Percentiles rank a stretch among this genome's conserved stretches.
phyloP scores from a whole-genome alignment of 1,140 invertebrate genomes.

The Catajapyx aquilonaris region DNA sequence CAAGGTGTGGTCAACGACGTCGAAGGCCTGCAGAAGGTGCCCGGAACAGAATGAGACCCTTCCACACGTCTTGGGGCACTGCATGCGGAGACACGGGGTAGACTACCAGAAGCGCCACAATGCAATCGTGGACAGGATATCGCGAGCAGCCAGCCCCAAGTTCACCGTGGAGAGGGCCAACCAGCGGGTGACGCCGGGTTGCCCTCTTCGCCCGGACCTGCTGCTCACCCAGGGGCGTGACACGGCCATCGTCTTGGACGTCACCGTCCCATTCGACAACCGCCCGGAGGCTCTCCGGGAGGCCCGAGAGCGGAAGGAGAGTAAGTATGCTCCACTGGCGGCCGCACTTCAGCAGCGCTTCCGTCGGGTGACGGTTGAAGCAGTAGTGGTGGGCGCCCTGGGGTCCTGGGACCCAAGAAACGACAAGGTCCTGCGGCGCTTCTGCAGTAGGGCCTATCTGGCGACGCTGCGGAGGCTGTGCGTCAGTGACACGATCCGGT shows the following conservation, averaged over 20 bases:
- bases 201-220: too few relatives aligned
- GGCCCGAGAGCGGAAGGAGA: neutral
- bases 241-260: slow-evolving; percentile 6
- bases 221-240: too few relatives aligned
- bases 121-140: neutral
- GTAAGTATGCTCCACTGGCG: neutral
- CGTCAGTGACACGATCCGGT: slow-evolving; percentile 3
- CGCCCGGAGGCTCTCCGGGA: too few relatives aligned
- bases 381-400: too few relatives aligned
- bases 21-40: slow-evolving; percentile 7
- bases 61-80: too few relatives aligned
- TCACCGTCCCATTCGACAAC: slow-evolving; percentile 12
- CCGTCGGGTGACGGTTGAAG: neutral
- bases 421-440: too few relatives aligned
- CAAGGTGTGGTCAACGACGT: neutral
- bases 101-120: too few relatives aligned
- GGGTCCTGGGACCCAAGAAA: too few relatives aligned
- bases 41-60: neutral
- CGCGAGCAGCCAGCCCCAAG: neutral
- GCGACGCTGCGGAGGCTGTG: neutral
- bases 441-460: neutral
- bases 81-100: too few relatives aligned
- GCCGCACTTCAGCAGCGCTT: neutral
- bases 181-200: too few relatives aligned
- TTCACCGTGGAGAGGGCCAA: neutral